Conservation (phyloP, 2,888 invertebrate species). For the Noctua pronuba region DNA sequence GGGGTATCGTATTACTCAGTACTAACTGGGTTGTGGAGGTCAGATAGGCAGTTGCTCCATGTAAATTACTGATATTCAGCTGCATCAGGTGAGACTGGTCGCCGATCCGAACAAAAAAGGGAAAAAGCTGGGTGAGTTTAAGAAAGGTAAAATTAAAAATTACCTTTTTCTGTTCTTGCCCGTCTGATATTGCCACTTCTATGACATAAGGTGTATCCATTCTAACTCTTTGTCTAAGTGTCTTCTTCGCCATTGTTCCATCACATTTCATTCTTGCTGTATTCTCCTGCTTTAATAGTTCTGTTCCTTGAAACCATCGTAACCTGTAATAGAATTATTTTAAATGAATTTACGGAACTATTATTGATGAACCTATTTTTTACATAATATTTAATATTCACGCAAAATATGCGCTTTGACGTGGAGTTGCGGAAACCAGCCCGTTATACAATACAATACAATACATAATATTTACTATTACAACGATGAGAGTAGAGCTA, state of each 20-base stretch:
- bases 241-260: not conserved
- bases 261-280: too few relatives aligned
- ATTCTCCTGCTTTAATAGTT: not conserved
- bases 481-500: not conserved
- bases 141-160: not conserved
- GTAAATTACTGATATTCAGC: not conserved
- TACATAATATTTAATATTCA: too few relatives aligned
- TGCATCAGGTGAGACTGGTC: not conserved
- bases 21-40: not conserved
- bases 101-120: not conserved
- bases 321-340: constrained; percentile 45
- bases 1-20: not conserved
- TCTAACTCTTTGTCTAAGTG: too few relatives aligned
- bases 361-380: constrained; percentile 7
- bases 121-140: not conserved
- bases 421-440: too few relatives aligned
- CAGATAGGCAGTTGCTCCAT: not conserved
- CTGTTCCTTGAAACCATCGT: not conserved
- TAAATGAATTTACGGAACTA: constrained; percentile 29
- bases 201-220: not conserved
- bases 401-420: too few relatives aligned
- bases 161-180: not conserved
- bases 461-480: too few relatives aligned
- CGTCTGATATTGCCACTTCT: not conserved
- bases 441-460: too few relatives aligned